Conservation (phyloP, 2,113 vertebrate genomes). For the Dromaius novaehollandiae region DNA sequence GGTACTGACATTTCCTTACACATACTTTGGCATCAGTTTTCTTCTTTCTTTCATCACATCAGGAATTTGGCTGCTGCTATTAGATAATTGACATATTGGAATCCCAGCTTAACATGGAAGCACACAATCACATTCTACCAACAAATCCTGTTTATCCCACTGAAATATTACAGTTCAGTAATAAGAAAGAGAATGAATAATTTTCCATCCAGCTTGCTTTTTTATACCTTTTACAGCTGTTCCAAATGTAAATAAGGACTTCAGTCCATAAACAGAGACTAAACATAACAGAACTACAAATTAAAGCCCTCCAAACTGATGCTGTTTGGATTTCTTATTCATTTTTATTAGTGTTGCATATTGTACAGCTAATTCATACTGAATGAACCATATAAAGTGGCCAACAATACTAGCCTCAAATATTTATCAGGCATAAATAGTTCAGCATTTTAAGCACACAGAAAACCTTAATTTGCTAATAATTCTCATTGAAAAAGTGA, state of each 20-base stretch:
- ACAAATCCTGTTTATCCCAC: not conserved
- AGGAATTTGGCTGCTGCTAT: not conserved
- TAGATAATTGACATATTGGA: not conserved
- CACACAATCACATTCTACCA: not conserved
- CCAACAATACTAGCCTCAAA: not conserved
- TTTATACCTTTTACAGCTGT: constrained; percentile 30
- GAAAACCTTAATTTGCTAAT: constrained; percentile 42
- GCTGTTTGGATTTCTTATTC: constrained; percentile 36
- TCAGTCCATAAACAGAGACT: constrained; percentile 43
- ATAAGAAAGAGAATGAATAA: not conserved
- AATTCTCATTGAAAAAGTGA: constrained; percentile 56
- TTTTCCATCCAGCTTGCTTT: not conserved
- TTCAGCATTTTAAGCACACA: not conserved
- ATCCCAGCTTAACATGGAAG: not conserved
- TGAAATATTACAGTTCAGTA: not conserved
- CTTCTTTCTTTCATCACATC: not conserved
- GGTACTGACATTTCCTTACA: not conserved
- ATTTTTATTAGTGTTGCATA: constrained; percentile 12
- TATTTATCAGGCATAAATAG: constrained; percentile 7
- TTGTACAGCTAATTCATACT: not conserved
- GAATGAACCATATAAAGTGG: not conserved
- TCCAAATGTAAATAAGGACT: constrained; percentile 56
- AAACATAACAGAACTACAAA: constrained; percentile 18
- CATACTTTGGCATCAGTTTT: not conserved
- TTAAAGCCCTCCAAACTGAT: constrained; percentile 6